These are phyloP conservation scores for Nyctalus aviator DNA, from an alignment of 2,797 vertebrate genomes.

Conservation along the genomic window DNA sequence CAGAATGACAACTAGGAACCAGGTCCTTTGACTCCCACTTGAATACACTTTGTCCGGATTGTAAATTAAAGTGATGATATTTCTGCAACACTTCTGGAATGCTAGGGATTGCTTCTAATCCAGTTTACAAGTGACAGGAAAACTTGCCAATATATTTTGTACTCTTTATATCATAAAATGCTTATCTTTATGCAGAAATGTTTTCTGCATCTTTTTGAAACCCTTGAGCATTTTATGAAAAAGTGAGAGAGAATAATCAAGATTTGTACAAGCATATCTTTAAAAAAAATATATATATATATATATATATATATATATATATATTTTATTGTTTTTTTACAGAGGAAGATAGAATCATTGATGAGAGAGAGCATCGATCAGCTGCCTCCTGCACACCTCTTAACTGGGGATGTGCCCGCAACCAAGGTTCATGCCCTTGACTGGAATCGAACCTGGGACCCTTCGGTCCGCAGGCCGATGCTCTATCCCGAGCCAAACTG, in stretches of 20 bases:
- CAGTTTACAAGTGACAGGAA: not conserved
- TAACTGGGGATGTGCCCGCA: too few species aligned
- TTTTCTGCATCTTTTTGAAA: conserved; percentile 9
- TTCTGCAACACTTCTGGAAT: not conserved
- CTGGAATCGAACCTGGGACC: too few species aligned
- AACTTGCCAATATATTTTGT: not conserved
- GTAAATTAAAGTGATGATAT: not conserved
- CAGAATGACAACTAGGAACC: not conserved
- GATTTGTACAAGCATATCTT: not conserved
- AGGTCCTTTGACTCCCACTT: not conserved
- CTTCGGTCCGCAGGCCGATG: too few species aligned
- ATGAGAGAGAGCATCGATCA: too few species aligned
- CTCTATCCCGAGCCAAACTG: too few species aligned
- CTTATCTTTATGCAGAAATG: not conserved
- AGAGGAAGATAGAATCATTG: too few species aligned
- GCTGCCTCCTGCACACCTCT: too few species aligned
- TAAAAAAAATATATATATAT: too few species aligned
- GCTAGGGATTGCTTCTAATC: not conserved
- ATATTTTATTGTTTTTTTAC: too few species aligned
- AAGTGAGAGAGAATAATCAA: not conserved
- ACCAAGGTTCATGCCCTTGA: too few species aligned
- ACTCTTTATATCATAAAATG: conserved; percentile 6
- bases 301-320: too few species aligned
- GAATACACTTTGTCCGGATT: not conserved
- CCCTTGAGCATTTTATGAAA: conserved; percentile 4